A percentile compares a stretch with the other conserved stretches of the same genome.
These are phyloP conservation scores for Bombus polaris DNA, from an alignment of 1,140 invertebrate genomes.

Conservation along the genomic window DNA sequence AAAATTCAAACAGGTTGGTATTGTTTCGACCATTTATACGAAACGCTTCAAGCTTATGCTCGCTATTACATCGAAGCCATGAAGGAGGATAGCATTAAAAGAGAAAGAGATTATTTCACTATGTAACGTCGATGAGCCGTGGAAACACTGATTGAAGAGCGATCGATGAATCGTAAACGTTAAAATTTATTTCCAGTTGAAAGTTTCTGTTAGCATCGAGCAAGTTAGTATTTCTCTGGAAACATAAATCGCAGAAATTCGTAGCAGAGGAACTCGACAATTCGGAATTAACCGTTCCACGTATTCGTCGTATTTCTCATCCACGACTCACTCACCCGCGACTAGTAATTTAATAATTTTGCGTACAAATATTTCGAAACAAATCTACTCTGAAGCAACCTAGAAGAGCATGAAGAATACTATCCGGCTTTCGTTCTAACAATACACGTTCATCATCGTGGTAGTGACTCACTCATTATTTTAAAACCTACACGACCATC, in stretches of 20 bases:
- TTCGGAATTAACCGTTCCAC: neutral
- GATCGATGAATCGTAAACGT: neutral
- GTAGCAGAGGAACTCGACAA: neutral
- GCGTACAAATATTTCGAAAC: neutral
- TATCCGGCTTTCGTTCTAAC: neutral
- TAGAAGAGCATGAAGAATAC: neutral
- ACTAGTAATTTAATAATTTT: conserved; percentile 19
- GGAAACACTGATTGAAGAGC: neutral
- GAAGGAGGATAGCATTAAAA: neutral
- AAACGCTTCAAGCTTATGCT: conserved; percentile 9
- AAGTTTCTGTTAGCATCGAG: neutral
- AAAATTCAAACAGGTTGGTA: conserved; percentile 34
- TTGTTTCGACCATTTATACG: conserved; percentile 9
- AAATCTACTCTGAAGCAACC: neutral
- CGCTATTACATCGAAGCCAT: neutral
- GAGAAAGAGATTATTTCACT: neutral
- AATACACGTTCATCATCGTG: neutral
- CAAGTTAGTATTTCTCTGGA: no score
- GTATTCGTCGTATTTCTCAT: neutral
- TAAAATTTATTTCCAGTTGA: neutral
- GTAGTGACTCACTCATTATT: neutral
- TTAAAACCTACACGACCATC: neutral
- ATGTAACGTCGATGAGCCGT: no score
- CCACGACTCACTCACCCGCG: neutral
- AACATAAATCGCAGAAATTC: neutral